Conservation (phyloP, 2,888 invertebrate genomes). For the Eristalis arbustorum region DNA sequence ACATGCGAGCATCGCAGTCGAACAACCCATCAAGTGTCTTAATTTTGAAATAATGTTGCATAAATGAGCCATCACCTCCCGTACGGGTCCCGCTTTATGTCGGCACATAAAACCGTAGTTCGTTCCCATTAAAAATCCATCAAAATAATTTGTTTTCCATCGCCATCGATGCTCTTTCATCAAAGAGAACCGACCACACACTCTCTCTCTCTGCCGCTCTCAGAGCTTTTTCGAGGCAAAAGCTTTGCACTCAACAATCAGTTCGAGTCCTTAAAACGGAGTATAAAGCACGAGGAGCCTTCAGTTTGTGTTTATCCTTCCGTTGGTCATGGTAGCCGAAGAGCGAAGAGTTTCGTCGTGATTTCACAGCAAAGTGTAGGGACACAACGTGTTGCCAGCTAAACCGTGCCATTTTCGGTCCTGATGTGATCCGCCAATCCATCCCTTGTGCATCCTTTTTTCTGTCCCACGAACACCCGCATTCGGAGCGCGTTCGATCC, state of each 20-base stretch:
- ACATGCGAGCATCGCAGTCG: neutral
- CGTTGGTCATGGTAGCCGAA: neutral
- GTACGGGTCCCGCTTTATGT: neutral
- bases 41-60: neutral
- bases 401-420: neutral
- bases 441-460: neutral
- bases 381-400: neutral
- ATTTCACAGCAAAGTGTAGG: neutral
- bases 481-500: neutral
- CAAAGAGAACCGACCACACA: neutral
- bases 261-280: conserved; percentile 27
- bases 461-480: neutral
- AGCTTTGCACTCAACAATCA: neutral
- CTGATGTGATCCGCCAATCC: neutral
- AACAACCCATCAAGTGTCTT: neutral
- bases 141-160: conserved; percentile 16
- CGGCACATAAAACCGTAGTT: neutral
- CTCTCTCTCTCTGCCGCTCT: neutral
- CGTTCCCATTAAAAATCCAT: conserved; percentile 16
- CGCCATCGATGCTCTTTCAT: neutral
- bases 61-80: neutral
- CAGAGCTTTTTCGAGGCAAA: neutral
- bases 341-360: neutral
- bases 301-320: conserved; percentile 31
- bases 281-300: neutral